phyloP scores from a whole-genome alignment of 2,888 invertebrate genomes.

The Patella depressa region DNA sequence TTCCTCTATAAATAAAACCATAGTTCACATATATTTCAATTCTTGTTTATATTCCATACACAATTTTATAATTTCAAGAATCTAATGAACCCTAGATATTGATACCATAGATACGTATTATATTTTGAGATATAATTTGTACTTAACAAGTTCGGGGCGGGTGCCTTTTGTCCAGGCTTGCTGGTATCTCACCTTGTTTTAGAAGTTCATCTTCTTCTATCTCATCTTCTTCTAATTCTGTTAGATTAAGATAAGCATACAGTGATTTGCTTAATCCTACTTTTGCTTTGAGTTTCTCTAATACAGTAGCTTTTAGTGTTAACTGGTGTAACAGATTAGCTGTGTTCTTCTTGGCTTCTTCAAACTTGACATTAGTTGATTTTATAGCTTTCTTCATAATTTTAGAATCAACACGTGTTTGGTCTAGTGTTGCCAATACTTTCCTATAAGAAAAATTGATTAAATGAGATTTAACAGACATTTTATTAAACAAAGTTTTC shows the following conservation, averaged over 20 bases:
- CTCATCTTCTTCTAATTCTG: conserved; percentile 65
- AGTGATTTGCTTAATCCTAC: conserved; percentile 65
- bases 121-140: not conserved
- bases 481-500: too few relatives aligned
- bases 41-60: too few relatives aligned
- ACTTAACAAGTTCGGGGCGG: too few relatives aligned
- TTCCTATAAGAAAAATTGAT: conserved; percentile 49
- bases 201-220: conserved; percentile 67
- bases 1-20: conserved; percentile 55
- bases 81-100: not conserved
- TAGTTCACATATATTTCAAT: too few relatives aligned
- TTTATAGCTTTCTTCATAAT: conserved; percentile 69
- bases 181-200: conserved; percentile 54
- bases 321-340: conserved; percentile 60
- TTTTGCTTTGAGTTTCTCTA: conserved; percentile 66
- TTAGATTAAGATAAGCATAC: conserved; percentile 69
- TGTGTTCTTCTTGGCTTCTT: conserved; percentile 62
- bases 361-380: conserved; percentile 62
- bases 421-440: conserved; percentile 69
- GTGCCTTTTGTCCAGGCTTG: too few relatives aligned
- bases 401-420: conserved; percentile 66
- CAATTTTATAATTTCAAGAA: not conserved
- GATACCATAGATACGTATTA: not conserved
- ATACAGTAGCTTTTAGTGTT: conserved; percentile 64
- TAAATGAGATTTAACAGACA: too few relatives aligned